phyloP scores from a whole-genome alignment of 2,113 vertebrate genomes.

The Hipposideros armiger region DNA sequence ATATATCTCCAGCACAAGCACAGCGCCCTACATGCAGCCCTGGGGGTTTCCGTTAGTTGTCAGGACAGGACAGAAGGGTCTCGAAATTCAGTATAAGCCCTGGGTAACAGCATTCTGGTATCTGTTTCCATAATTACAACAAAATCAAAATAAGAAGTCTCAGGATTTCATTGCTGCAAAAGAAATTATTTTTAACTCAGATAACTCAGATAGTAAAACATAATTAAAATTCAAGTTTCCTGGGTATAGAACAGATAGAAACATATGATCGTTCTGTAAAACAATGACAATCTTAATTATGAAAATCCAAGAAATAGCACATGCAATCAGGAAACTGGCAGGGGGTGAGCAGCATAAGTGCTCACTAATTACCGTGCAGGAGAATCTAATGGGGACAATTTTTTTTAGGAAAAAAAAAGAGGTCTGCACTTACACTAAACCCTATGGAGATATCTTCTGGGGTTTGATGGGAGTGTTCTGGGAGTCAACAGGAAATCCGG shows the following conservation, averaged over 20 bases:
- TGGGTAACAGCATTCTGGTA: neutral
- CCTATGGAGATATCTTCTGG: neutral
- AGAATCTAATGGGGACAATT: neutral
- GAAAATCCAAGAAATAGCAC: slow-evolving; percentile 11
- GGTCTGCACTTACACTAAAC: slow-evolving; percentile 25
- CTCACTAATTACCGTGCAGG: neutral
- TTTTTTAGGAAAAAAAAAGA: neutral
- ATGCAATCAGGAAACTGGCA: neutral
- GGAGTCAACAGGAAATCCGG: neutral
- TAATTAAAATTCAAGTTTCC: neutral
- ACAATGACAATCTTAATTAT: slow-evolving; percentile 29
- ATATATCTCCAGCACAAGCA: neutral
- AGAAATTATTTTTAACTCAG: slow-evolving; percentile 20
- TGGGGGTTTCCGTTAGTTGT: neutral
- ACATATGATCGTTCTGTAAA: neutral
- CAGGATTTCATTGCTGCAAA: neutral
- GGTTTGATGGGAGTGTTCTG: neutral
- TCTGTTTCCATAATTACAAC: neutral
- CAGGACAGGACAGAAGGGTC: neutral
- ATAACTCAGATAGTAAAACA: neutral
- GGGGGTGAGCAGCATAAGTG: neutral
- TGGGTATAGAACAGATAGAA: slow-evolving; percentile 32
- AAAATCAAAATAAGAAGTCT: slow-evolving; percentile 9
- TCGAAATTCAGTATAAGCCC: neutral
- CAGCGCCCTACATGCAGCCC: neutral